Percentiles rank a stretch among this genome's conserved stretches.
Evolutionary conservation across 2,888 invertebrate genomes (phyloP).

Genomic region (Ernsta delagoae): DNA sequence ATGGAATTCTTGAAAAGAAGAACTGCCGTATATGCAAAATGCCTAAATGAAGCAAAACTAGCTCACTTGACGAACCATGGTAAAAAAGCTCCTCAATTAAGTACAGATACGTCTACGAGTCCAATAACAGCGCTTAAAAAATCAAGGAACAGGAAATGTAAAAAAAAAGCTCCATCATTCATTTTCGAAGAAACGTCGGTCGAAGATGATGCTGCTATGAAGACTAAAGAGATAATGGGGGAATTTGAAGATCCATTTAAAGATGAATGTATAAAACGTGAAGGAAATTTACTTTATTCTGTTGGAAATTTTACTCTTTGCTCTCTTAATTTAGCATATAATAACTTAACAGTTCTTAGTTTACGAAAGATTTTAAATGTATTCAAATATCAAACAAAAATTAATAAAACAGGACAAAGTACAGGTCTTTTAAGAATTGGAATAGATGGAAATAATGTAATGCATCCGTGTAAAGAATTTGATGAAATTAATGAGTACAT

Average conservation of each 20-base stretch:
- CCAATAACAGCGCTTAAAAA: constrained; percentile 1
- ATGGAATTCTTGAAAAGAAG: constrained; percentile 46
- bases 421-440: constrained; percentile 56
- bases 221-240: constrained; percentile 43
- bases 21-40: constrained; percentile 43
- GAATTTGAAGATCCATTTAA: constrained; percentile 51
- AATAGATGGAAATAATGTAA: constrained; percentile 57
- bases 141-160: not conserved
- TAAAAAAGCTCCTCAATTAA: constrained; percentile 2
- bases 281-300: constrained; percentile 44
- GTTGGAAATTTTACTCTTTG: constrained; percentile 58
- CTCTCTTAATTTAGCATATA: constrained; percentile 62
- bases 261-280: constrained; percentile 40
- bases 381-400: constrained; percentile 52
- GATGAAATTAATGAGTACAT: constrained; percentile 48
- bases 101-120: not conserved
- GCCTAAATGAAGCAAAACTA: constrained; percentile 43
- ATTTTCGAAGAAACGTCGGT: constrained; percentile 18
- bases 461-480: constrained; percentile 49
- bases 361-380: constrained; percentile 51
- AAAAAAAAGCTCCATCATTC: constrained; percentile 14
- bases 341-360: constrained; percentile 50
- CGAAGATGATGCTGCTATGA: constrained; percentile 40
- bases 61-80: constrained; percentile 17
- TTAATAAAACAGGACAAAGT: constrained; percentile 25